Percentiles rank a stretch among this genome's conserved stretches.
Evolutionary conservation across 2,797 vertebrate genomes (phyloP).

Genomic region (Saguinus oedipus): DNA sequence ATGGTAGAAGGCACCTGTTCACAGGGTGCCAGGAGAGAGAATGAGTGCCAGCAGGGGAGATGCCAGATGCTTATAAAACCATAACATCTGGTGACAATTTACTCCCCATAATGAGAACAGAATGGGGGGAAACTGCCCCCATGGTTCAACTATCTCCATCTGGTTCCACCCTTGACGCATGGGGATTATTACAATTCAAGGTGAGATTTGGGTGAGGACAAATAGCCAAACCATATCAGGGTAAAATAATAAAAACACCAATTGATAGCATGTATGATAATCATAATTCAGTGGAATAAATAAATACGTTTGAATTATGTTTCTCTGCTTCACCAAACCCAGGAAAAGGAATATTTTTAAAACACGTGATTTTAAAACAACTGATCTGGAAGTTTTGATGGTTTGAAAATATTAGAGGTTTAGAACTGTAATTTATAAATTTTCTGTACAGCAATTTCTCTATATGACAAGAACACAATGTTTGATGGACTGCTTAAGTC

Average conservation of each 20-base stretch:
- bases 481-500: slow-evolving; percentile 51
- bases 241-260: neutral
- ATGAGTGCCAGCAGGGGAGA: neutral
- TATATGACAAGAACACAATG: slow-evolving; percentile 38
- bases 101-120: neutral
- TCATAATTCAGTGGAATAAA: neutral
- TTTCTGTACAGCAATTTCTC: neutral
- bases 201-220: neutral
- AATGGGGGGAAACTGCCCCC: neutral
- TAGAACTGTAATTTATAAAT: neutral
- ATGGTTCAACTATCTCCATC: neutral
- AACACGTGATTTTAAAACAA: neutral
- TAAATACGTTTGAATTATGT: neutral
- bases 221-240: neutral
- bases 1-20: neutral
- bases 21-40: neutral
- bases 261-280: neutral
- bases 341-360: neutral
- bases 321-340: neutral
- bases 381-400: neutral
- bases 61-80: neutral
- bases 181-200: neutral
- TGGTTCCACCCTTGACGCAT: neutral
- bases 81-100: neutral
- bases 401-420: slow-evolving; percentile 36